These are phyloP conservation scores for Misgurnus anguillicaudatus DNA, from an alignment of 2,113 vertebrate species.

Conservation along the genomic window DNA sequence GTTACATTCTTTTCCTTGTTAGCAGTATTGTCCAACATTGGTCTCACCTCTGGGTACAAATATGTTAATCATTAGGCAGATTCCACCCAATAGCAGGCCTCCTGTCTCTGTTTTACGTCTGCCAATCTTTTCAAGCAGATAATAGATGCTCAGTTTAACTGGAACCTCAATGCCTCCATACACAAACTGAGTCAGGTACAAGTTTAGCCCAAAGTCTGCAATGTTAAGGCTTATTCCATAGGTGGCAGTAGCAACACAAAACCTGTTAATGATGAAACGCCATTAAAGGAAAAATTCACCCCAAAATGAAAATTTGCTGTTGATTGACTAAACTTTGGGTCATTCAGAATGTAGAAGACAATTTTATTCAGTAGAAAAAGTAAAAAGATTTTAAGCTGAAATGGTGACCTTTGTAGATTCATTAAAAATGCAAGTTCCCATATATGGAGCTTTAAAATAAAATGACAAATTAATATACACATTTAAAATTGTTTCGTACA, in stretches of 20 bases:
- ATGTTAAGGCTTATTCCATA: conserved; percentile 61
- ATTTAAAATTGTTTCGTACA: too few species aligned
- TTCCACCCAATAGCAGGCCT: conserved; percentile 40
- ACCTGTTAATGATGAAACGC: conserved; percentile 42
- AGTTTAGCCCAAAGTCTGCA: conserved; percentile 52
- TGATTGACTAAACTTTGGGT: too few species aligned
- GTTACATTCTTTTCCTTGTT: too few species aligned
- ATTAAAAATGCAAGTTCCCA: too few species aligned
- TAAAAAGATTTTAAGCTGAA: too few species aligned
- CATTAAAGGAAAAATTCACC: neutral
- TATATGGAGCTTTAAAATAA: too few species aligned
- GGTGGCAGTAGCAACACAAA: conserved; percentile 51
- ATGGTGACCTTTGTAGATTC: too few species aligned
- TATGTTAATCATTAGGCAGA: conserved; percentile 61
- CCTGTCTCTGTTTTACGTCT: conserved; percentile 45
- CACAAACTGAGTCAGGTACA: conserved; percentile 56
- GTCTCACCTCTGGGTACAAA: conserved; percentile 64
- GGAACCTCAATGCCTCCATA: conserved; percentile 54
- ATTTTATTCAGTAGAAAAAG: too few species aligned
- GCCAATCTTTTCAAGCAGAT: conserved; percentile 54
- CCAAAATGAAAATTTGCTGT: too few species aligned
- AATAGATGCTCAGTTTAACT: conserved; percentile 43
- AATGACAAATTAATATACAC: too few species aligned
- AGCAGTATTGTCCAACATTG: too few species aligned
- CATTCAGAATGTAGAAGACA: too few species aligned